Evolutionary conservation across 2,113 vertebrate species (phyloP), one percentile per base, ranked within the genome.

Genomic region (Labeo rohita): DNA sequence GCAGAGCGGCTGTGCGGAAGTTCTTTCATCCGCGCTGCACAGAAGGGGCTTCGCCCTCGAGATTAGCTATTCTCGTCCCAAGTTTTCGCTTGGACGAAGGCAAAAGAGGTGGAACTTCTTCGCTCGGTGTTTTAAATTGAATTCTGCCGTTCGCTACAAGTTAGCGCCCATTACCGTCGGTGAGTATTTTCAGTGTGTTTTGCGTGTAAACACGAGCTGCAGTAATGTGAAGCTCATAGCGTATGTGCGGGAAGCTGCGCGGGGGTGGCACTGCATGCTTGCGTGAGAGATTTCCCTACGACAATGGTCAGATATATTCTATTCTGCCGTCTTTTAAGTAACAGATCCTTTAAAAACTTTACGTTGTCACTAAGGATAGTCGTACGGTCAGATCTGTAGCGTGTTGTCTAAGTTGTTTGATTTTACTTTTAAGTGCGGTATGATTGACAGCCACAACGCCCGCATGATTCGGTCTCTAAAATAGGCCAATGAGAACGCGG

Each of bases 1-100:
- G 70, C 87, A 89, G 36, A 85, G 91, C 91, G 91, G 91, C 89
- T 93, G 93, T 94, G 92, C 95, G 94, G 94, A 95, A 95, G 94
- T 94, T 74, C 88, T 92, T 90, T 92, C 89, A 91, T 94, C 92
- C 88, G 87, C 86, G 88, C 90, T 88, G 90, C 92, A 88, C 92
- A 92, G 87, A 89, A 90, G 91, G 85, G 87, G 90, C 86, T 82
- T 83, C 85, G 88, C 83, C 85, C 86, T 86, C 85, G 89, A 89
- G 86, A 91, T 90, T 90, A 76, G 85, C 61, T 77, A 88, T 87
- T 87, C 82, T 89, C 92, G 90, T 89, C 89, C 89, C 86, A 78
- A 90, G 80, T 91, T 88, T 81, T 83, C 75, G 80, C 86, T 85
- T 54, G 77, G 89, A 84, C 85, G 34, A 87, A 87, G 21, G 52